Conservation (phyloP, 2,888 invertebrate species). For the Cephus runcator region DNA sequence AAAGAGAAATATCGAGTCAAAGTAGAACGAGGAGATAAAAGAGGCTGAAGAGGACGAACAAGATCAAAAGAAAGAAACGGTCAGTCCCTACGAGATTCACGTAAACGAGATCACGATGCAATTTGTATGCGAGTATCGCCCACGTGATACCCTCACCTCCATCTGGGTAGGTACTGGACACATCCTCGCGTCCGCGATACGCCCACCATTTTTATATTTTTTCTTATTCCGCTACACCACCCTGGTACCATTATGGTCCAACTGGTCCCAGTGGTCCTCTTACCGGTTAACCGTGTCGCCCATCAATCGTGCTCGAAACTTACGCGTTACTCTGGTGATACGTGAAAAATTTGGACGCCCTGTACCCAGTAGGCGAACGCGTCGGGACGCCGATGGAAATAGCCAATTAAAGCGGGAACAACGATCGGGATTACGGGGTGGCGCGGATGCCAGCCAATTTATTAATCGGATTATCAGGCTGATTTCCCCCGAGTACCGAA, state of each 20-base stretch:
- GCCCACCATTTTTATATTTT: not conserved
- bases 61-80: conserved; percentile 20
- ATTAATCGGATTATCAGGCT: conserved; percentile 64
- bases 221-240: not conserved
- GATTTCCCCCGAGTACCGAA: conserved; percentile 57
- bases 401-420: conserved; percentile 56
- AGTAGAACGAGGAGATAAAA: conserved; percentile 24
- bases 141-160: not conserved
- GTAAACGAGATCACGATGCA: conserved; percentile 34
- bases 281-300: not conserved
- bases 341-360: not conserved
- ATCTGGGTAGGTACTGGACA: not conserved
- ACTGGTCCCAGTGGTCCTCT: not conserved
- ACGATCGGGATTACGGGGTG: conserved; percentile 18
- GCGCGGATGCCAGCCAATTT: conserved; percentile 55
- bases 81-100: not conserved
- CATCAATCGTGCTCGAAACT: not conserved
- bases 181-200: not conserved
- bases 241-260: not conserved
- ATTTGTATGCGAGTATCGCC: conserved; percentile 42
- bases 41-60: conserved; percentile 42
- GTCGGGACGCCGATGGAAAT: conserved; percentile 42
- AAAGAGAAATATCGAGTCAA: not conserved
- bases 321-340: not conserved
- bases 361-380: not conserved